A percentile compares a stretch with the other conserved stretches of the same genome.
These are phyloP conservation scores for Nannoperca obscura DNA, from an alignment of 2,797 vertebrate species.

Conservation along the genomic window DNA sequence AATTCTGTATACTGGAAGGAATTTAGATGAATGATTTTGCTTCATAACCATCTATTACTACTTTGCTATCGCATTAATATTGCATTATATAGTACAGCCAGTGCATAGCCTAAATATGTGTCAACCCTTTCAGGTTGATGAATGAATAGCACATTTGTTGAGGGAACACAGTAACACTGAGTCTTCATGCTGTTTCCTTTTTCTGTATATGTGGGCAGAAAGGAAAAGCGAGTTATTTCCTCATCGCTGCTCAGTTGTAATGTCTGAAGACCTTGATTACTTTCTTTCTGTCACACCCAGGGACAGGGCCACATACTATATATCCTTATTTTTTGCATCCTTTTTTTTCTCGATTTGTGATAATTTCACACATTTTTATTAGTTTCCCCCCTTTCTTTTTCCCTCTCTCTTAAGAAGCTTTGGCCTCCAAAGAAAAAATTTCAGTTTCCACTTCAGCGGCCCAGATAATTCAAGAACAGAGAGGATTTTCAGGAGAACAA, in stretches of 20 bases:
- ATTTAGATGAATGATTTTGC: constrained; percentile 26
- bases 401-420: constrained; percentile 70
- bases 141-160: constrained; percentile 19
- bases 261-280: constrained; percentile 63
- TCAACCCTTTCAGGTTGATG: constrained; percentile 14
- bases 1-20: constrained; percentile 39
- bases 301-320: constrained; percentile 33
- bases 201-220: constrained; percentile 20
- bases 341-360: constrained; percentile 71
- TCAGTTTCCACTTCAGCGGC: constrained; percentile 79
- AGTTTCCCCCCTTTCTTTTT: constrained; percentile 48
- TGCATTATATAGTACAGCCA: neutral
- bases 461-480: constrained; percentile 82
- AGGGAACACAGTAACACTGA: neutral
- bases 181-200: constrained; percentile 18
- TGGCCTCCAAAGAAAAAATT: constrained; percentile 67
- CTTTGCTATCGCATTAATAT: constrained; percentile 1
- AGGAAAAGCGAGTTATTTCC: constrained; percentile 35
- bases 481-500: constrained; percentile 82
- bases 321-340: constrained; percentile 34
- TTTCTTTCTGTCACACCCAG: constrained; percentile 36
- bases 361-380: constrained; percentile 75
- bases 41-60: constrained; percentile 31
- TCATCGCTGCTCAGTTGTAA: constrained; percentile 44
- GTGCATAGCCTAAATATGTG: constrained; percentile 7